Evolutionary conservation across 2,888 invertebrate species (phyloP), one percentile per base, ranked within the genome.

Genomic region (Hylaea fasciaria): DNA sequence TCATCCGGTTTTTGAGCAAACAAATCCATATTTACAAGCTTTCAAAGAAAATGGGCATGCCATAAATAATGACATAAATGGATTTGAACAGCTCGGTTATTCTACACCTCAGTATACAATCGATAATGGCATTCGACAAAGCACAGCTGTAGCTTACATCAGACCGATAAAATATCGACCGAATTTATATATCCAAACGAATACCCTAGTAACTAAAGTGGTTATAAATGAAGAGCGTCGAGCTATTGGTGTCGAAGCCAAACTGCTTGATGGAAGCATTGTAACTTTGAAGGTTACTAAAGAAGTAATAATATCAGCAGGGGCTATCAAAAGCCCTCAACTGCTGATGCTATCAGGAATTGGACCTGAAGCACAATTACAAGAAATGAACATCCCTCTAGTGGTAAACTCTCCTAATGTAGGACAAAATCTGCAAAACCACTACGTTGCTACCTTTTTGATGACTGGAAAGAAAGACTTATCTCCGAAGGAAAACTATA

Each of bases 331-430:
- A 40, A 80, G 77, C 48, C 87, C 87, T 0, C 78, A 86, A 51
- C 43, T 87, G 8, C 62, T 87, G 8, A 86, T 87, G 85, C 57
- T 85, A 7, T 87, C 87, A 2, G 87, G 87, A 1, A 73, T 87
- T 16, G 87, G 87, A 9, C 82, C 83, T 0, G 74, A 69, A 45
- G 59, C 77, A 0, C 77, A 87, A 68, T 74, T 87, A 14, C 32
- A 73, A 43, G 70, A 80, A 59, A 64, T 78, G 29, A 66, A 68
- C 11, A 81, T 86, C 28, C 35, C 75, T 44, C 63, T 81, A 0
- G 13, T 78, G 10, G 35, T 77, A 2, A 62, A 86, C 66, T 78
- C 73, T 1, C 78, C 79, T 13, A 71, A 74, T 5, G 84, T 87
- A 0, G 87, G 87, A 0, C 61, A 71, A 47, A 85, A 86, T 57